Evolutionary conservation across 2,113 vertebrate genomes (phyloP).

Genomic region (Proteles cristata): DNA sequence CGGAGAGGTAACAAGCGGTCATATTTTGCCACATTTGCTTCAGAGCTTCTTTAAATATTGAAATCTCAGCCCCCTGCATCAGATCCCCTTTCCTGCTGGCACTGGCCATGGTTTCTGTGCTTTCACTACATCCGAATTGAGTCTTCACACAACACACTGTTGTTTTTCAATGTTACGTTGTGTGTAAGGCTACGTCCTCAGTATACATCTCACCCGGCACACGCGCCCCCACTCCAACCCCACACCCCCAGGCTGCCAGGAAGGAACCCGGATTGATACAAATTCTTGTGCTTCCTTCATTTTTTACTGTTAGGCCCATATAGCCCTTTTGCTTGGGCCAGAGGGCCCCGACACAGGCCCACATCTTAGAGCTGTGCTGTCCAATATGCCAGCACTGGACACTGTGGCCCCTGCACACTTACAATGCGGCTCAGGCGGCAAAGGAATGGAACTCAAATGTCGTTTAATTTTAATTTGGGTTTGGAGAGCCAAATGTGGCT

Average conservation of each 20-base stretch:
- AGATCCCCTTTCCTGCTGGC: not conserved
- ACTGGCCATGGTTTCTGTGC: not conserved
- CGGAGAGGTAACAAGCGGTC: not conserved
- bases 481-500: not conserved
- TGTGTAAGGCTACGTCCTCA: not conserved
- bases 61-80: not conserved
- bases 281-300: not conserved
- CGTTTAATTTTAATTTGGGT: not conserved
- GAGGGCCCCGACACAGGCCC: not conserved
- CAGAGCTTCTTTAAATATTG: not conserved
- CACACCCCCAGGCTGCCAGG: not conserved
- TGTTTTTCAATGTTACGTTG: fast-evolving
- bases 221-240: not conserved
- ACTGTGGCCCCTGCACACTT: not conserved
- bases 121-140: fast-evolving
- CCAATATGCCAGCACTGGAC: not conserved
- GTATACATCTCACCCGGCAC: fast-evolving
- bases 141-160: not conserved
- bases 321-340: not conserved
- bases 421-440: not conserved
- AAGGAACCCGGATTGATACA: not conserved
- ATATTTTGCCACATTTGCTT: not conserved
- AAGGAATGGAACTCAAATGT: not conserved
- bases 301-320: not conserved
- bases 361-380: not conserved